Evolutionary conservation across 2,888 invertebrate genomes (phyloP), one percentile per base, ranked within the genome.

Genomic region (Theretra japonica): DNA sequence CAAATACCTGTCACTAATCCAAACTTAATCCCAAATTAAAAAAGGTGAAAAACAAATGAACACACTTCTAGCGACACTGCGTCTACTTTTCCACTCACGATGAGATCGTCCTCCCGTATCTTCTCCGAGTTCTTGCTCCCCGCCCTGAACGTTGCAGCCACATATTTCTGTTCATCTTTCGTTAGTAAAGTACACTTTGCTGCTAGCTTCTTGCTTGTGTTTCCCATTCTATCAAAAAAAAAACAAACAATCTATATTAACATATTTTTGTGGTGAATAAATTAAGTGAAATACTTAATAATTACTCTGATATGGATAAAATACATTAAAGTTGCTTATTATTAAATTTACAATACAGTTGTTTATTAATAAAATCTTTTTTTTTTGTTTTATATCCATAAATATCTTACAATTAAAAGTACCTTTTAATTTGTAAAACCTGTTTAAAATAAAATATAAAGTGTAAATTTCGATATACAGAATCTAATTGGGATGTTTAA

Each of bases 71-170:
- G 85, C 79, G 87, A 90, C 81, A 88, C 92, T 83, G 93, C 89
- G 76, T 93, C 93, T 90, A 94, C 80, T 87, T 86, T 89, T 77
- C 91, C 91, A 94, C 95, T 95, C 94, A 96, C 96, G 90, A 95
- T 95, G 86, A 96, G 94, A 86, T 96, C 96, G 74, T 96, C 96
- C 90, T 96, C 96, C 72, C 95, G 91, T 73, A 96, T 96, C 85
- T 91, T 93, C 75, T 96, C 96, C 0, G 96, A 96, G 88, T 96
- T 96, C 86, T 95, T 95, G 83, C 96, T 96, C 71, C 95, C 96
- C 4, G 95, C 90, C 71, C 95, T 89, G 88, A 96, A 96, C 0
- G 96, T 96, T 60, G 94, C 94, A 5, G 96, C 95, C 0, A 96
- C 95, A 80, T 95, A 93, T 76, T 95, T 95, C 84, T 96, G 96